These are phyloP conservation scores for Burhinus oedicnemus DNA, from an alignment of 2,113 vertebrate species.

Conservation along the genomic window DNA sequence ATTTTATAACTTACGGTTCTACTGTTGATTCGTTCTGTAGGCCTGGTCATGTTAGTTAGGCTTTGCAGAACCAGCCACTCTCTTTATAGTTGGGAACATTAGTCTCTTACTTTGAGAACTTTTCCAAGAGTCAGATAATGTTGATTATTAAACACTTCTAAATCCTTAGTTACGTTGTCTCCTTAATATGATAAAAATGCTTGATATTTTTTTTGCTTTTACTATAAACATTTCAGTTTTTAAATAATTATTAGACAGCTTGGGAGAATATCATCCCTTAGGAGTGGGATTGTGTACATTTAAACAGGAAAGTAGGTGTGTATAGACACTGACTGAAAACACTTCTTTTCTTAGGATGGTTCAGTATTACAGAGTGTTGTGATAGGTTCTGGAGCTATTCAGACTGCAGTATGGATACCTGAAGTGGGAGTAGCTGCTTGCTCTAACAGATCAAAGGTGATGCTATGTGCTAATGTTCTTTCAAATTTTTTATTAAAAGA, in stretches of 20 bases:
- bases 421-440: conserved; percentile 95
- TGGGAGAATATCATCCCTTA: background rate
- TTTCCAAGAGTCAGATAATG: background rate
- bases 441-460: conserved; percentile 96
- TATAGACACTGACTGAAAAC: background rate
- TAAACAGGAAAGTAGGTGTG: background rate
- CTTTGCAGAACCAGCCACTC: background rate
- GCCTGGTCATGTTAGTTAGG: background rate
- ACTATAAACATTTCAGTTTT: background rate
- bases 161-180: background rate
- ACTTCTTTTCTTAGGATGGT: conserved; percentile 83
- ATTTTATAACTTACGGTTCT: background rate
- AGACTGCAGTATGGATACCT: conserved; percentile 94
- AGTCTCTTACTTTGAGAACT: background rate
- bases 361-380: conserved; percentile 93
- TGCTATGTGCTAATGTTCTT: background rate
- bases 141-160: background rate
- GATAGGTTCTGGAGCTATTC: conserved; percentile 93
- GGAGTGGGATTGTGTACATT: background rate
- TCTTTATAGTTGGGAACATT: background rate
- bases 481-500: background rate
- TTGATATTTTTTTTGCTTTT: background rate
- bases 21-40: background rate
- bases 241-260: background rate
- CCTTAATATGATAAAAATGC: background rate